Evolutionary conservation across 2,113 vertebrate genomes (phyloP).

Genomic region (Serranochromis macrocephalus): DNA sequence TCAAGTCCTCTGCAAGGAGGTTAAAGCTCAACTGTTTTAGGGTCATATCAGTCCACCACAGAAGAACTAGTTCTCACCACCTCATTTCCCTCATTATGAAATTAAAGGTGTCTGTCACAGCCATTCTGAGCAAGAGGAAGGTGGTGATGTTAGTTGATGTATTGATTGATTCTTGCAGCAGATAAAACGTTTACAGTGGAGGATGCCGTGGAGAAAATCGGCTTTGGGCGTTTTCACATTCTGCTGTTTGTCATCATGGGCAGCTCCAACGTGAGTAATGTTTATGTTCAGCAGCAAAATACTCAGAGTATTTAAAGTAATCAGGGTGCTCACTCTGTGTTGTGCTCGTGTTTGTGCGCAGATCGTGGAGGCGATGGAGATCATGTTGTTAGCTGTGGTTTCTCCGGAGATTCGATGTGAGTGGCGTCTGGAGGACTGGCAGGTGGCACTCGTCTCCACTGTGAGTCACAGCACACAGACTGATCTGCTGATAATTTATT

Average conservation of each 20-base stretch:
- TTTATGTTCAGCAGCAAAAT: not conserved
- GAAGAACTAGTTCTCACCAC: not conserved
- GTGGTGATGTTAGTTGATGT: not conserved
- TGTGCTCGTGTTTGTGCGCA: constrained; percentile 15
- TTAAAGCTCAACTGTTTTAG: not conserved
- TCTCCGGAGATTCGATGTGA: constrained; percentile 87
- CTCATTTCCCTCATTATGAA: not conserved
- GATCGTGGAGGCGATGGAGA: constrained; percentile 95
- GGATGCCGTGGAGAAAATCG: constrained; percentile 87
- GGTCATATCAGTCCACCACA: not conserved
- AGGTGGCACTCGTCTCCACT: constrained; percentile 91
- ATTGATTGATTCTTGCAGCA: not conserved
- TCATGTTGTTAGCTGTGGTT: constrained; percentile 90
- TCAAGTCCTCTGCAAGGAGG: not conserved
- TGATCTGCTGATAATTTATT: not conserved
- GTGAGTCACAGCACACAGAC: constrained; percentile 65
- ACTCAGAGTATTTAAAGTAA: not conserved
- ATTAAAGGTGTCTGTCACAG: not conserved
- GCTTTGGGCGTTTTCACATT: constrained; percentile 89
- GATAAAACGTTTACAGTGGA: constrained; percentile 81
- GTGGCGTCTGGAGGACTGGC: constrained; percentile 90
- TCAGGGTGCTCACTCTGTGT: not conserved
- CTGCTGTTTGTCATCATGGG: constrained; percentile 90
- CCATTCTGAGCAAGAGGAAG: not conserved
- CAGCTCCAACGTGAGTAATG: constrained; percentile 75